A percentile compares a stretch with the other conserved stretches of the same genome.
Conservation (phyloP, 2,113 vertebrate species). For the Oncorhynchus mykiss region DNA sequence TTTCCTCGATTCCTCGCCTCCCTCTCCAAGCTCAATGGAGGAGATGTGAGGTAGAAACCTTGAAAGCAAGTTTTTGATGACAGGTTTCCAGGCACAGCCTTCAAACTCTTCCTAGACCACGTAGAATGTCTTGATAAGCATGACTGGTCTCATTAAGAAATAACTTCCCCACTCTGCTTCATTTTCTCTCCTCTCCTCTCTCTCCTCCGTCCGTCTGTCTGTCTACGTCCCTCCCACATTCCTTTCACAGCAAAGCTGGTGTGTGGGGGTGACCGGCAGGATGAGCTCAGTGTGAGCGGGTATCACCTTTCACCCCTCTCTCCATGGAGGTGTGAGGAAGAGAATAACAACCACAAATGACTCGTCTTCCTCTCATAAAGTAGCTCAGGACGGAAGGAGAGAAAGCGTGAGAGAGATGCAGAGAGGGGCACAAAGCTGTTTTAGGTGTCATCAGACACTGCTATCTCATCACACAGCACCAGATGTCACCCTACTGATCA, state of each 20-base stretch:
- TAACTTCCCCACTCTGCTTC: constrained; percentile 44
- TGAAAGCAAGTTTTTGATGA: no score
- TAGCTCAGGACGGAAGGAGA: constrained; percentile 13
- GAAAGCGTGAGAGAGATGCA: constrained; percentile 13
- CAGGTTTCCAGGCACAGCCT: no score
- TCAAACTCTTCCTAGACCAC: no score
- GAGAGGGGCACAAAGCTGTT: background rate
- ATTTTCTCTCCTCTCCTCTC: background rate
- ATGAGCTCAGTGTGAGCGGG: constrained; percentile 33
- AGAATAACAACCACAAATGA: background rate
- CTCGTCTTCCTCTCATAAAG: background rate
- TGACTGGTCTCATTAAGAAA: constrained; percentile 52
- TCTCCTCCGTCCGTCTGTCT: constrained; percentile 16
- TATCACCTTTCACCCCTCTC: constrained; percentile 37
- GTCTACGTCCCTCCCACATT: background rate
- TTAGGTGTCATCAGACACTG: constrained; percentile 12
- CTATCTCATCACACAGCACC: constrained; percentile 44
- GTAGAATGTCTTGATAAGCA: background rate
- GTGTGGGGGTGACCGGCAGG: constrained; percentile 20
- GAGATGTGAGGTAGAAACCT: no score
- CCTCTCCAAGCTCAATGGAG: no score
- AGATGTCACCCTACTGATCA: constrained; percentile 53
- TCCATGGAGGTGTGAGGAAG: background rate
- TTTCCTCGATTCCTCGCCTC: no score
- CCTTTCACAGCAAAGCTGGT: constrained; percentile 49